Evolutionary conservation across 2,113 vertebrate genomes (phyloP).

Genomic region (Etia nguti): DNA sequence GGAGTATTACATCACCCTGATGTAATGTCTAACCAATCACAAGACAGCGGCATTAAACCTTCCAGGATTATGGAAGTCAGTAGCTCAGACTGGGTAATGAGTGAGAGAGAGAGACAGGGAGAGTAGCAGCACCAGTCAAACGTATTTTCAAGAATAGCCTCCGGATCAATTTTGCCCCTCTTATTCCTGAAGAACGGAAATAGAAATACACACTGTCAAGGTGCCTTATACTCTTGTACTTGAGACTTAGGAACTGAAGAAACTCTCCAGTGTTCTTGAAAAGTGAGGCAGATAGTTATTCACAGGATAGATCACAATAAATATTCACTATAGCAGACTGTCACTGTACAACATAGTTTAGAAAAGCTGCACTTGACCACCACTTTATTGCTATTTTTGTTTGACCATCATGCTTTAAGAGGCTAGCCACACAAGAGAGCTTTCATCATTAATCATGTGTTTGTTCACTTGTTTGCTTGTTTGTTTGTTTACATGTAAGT

Average conservation of each 20-base stretch:
- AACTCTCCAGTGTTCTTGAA: background rate
- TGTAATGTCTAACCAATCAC: constrained; percentile 85
- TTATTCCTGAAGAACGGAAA: constrained; percentile 47
- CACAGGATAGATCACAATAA: background rate
- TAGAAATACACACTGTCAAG: constrained; percentile 37
- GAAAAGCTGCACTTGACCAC: background rate
- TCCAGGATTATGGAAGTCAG: constrained; percentile 78
- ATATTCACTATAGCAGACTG: background rate
- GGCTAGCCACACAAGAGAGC: background rate
- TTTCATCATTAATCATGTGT: background rate
- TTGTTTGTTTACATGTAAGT: background rate
- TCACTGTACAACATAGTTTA: background rate
- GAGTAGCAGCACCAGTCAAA: constrained; percentile 45
- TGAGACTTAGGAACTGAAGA: background rate
- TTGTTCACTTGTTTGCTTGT: background rate
- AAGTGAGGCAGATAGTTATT: background rate
- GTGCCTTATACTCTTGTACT: constrained; percentile 22
- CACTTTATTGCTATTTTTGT: background rate
- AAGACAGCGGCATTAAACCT: constrained; percentile 75
- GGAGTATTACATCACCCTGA: constrained; percentile 88
- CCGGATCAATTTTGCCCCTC: constrained; percentile 65
- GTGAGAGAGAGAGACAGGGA: constrained; percentile 54
- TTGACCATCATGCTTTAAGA: background rate
- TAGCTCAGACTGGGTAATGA: constrained; percentile 81
- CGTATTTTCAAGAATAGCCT: constrained; percentile 66